phyloP scores from a whole-genome alignment of 2,113 vertebrate genomes.

The Upupa epops region DNA sequence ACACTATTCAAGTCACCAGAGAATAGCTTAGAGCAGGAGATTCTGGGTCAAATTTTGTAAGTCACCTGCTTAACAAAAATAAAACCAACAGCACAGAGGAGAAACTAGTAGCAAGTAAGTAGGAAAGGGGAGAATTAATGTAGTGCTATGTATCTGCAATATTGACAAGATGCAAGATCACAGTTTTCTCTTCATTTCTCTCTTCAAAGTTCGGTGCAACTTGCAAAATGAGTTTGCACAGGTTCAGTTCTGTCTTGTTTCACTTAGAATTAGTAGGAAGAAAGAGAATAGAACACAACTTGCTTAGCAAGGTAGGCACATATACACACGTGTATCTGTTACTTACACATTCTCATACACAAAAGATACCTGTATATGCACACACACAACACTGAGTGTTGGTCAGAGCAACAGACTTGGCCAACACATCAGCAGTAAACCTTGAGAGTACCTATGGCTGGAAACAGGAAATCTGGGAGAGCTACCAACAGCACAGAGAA shows the following conservation, averaged over 20 bases:
- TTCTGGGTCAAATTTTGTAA: too few relatives aligned
- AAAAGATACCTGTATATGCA: neutral
- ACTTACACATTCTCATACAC: neutral
- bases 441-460: neutral
- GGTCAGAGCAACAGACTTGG: neutral
- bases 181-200: neutral
- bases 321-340: neutral
- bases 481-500: neutral
- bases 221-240: neutral
- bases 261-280: neutral
- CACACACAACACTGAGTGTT: rapidly evolving
- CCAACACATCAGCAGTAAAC: neutral
- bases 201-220: neutral
- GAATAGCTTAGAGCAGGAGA: too few relatives aligned
- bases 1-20: neutral
- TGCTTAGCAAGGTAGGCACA: neutral
- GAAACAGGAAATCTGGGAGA: neutral
- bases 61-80: neutral
- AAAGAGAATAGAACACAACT: neutral
- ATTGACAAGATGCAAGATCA: neutral
- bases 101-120: slow-evolving; percentile 1
- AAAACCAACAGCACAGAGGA: neutral
- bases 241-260: neutral
- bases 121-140: neutral
- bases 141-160: neutral